phyloP scores from a whole-genome alignment of 2,797 vertebrate genomes.

The Lepilemur ruficaudatus region DNA sequence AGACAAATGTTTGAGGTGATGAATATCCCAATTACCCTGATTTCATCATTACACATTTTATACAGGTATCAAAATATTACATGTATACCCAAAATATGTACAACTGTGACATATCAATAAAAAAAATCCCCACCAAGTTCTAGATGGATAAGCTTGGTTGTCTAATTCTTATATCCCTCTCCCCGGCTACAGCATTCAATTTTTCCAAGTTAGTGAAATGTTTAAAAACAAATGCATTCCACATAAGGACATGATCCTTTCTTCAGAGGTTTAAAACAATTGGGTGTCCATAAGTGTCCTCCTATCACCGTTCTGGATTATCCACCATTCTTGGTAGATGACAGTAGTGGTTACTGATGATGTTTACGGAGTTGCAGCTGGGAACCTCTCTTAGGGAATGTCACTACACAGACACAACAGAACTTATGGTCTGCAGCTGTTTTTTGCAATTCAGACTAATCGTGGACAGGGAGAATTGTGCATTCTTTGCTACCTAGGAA shows the following conservation, averaged over 20 bases:
- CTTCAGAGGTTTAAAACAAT: background rate
- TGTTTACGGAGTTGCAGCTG: conserved; percentile 4
- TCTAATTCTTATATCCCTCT: background rate
- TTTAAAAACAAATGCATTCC: background rate
- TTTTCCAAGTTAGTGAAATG: conserved; percentile 21
- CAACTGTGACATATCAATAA: background rate
- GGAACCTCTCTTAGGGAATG: background rate
- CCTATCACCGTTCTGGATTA: background rate
- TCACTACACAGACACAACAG: background rate
- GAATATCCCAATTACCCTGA: background rate
- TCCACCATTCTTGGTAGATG: background rate
- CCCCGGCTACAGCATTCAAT: background rate
- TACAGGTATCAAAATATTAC: background rate
- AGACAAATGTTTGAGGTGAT: background rate
- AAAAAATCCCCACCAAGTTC: background rate
- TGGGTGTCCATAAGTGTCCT: background rate
- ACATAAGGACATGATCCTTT: background rate
- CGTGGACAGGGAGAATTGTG: background rate
- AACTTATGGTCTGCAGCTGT: background rate
- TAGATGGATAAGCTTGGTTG: background rate
- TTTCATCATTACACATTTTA: background rate
- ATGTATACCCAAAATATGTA: background rate
- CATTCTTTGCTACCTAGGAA: background rate
- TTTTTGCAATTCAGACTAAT: background rate
- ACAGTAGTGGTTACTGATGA: background rate